These are phyloP conservation scores for Rhombomys opimus DNA, from an alignment of 2,113 vertebrate species.

Conservation along the genomic window DNA sequence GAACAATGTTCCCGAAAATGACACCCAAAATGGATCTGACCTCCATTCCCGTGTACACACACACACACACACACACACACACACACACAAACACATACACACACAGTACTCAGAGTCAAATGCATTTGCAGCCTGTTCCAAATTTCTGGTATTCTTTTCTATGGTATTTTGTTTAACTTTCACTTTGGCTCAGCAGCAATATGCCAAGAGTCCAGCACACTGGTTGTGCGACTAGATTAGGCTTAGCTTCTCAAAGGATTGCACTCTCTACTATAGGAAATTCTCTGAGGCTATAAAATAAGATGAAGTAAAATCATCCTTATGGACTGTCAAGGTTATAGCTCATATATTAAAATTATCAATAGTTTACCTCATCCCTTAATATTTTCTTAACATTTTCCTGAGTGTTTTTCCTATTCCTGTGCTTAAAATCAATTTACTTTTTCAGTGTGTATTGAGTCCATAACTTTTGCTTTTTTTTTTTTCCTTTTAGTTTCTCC, in stretches of 20 bases:
- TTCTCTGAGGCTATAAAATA: background rate
- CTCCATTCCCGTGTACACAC: background rate
- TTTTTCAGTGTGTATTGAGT: background rate
- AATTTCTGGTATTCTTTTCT: background rate
- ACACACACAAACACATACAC: background rate
- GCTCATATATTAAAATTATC: background rate
- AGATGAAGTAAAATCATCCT: background rate
- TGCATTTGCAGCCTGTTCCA: background rate
- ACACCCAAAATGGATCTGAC: background rate
- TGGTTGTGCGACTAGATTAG: too few species aligned
- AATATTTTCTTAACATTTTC: constrained; percentile 17
- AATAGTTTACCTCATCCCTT: background rate
- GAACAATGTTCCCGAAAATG: background rate
- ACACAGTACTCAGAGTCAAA: background rate
- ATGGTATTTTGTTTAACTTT: background rate
- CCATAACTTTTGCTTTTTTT: background rate
- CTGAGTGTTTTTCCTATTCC: background rate
- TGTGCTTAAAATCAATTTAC: background rate
- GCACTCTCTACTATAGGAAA: background rate
- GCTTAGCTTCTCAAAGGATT: background rate
- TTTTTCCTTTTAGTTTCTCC: constrained; percentile 11
- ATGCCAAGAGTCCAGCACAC: background rate
- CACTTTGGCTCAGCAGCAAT: background rate
- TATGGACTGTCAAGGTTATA: background rate
- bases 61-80: background rate